Percentiles rank a stretch among this genome's conserved stretches.
phyloP scores from a whole-genome alignment of 2,888 invertebrate species.

The Euproctis similis region DNA sequence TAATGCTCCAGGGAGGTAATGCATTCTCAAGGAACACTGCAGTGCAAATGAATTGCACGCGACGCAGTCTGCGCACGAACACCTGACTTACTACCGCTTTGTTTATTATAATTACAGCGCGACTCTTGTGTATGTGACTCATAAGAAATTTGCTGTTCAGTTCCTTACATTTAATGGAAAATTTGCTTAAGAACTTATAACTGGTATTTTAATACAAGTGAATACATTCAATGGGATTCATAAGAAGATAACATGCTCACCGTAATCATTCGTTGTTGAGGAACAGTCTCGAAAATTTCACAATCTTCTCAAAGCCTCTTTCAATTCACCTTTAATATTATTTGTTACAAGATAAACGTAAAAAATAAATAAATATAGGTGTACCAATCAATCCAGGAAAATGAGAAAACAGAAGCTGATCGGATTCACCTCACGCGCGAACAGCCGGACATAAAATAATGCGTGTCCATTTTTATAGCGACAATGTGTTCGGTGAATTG shows the following conservation, averaged over 20 bases:
- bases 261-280: too few relatives aligned
- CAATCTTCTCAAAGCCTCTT: slow-evolving; percentile 35
- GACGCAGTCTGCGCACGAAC: slow-evolving; percentile 48
- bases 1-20: slow-evolving; percentile 21
- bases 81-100: slow-evolving; percentile 52
- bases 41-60: slow-evolving; percentile 42
- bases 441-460: slow-evolving; percentile 41
- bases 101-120: slow-evolving; percentile 35
- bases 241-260: too few relatives aligned
- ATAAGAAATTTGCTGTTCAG: slow-evolving; percentile 2
- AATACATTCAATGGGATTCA: too few relatives aligned
- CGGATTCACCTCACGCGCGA: slow-evolving; percentile 64
- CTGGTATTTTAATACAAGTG: too few relatives aligned
- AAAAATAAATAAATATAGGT: slow-evolving; percentile 40
- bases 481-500: slow-evolving; percentile 30
- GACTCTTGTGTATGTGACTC: slow-evolving; percentile 8
- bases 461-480: slow-evolving; percentile 44
- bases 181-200: too few relatives aligned
- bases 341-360: slow-evolving; percentile 53
- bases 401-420: slow-evolving; percentile 64
- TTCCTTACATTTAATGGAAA: too few relatives aligned
- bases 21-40: slow-evolving; percentile 32
- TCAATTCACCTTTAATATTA: slow-evolving; percentile 49
- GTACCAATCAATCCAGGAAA: slow-evolving; percentile 62
- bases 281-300: too few relatives aligned